These are phyloP conservation scores for Serilophus lunatus DNA, from an alignment of 2,113 vertebrate species.

Conservation along the genomic window DNA sequence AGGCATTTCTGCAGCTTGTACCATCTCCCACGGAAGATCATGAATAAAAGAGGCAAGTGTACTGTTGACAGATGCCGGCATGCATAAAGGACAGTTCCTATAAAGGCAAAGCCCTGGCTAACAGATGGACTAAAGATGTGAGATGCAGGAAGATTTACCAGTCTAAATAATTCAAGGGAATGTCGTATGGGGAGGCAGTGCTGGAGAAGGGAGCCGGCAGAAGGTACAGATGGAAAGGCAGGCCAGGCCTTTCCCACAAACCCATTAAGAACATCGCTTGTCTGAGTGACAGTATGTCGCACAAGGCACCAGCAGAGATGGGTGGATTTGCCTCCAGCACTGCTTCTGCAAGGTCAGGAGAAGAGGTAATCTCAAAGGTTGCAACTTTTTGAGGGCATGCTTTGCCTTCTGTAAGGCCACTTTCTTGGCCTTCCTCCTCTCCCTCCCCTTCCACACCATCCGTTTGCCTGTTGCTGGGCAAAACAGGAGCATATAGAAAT, in stretches of 20 bases:
- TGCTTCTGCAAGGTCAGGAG: constrained; percentile 77
- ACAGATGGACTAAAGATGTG: constrained; percentile 85
- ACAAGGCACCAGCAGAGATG: constrained; percentile 66
- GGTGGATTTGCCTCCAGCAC: constrained; percentile 69
- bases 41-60: constrained; percentile 75
- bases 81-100: constrained; percentile 78
- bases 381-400: neutral
- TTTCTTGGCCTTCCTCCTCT: neutral
- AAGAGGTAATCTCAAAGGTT: constrained; percentile 51
- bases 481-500: neutral
- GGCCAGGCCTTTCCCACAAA: constrained; percentile 79
- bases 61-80: constrained; percentile 78
- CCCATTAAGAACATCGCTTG: constrained; percentile 74
- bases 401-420: neutral
- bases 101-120: constrained; percentile 76
- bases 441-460: neutral
- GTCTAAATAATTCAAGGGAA: constrained; percentile 82
- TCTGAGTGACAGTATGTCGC: constrained; percentile 73
- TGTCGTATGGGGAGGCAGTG: constrained; percentile 74
- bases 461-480: neutral
- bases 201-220: constrained; percentile 74
- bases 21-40: constrained; percentile 74
- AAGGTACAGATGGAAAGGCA: constrained; percentile 83
- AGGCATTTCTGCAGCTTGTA: constrained; percentile 71
- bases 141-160: constrained; percentile 81